Percentiles rank a stretch among this genome's conserved stretches.
phyloP scores from a whole-genome alignment of 2,888 invertebrate genomes.

The Drosophila merina region DNA sequence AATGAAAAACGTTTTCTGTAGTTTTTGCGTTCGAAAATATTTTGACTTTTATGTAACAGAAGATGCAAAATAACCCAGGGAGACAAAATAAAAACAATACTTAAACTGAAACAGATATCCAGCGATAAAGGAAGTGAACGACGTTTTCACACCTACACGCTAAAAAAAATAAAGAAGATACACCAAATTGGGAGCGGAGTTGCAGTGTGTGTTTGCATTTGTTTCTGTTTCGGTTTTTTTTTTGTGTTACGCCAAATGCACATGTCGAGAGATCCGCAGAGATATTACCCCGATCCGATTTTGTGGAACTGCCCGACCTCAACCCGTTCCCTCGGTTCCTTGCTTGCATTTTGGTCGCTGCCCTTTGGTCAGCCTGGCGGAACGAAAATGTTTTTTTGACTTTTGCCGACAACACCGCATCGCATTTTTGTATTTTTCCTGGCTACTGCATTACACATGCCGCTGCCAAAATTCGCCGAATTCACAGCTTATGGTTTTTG shows the following conservation, averaged over 20 bases:
- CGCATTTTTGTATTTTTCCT: slow-evolving; percentile 9
- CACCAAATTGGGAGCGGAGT: slow-evolving; percentile 38
- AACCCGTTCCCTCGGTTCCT: slow-evolving; percentile 40
- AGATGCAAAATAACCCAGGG: slow-evolving; percentile 39
- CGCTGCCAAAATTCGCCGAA: slow-evolving; percentile 56
- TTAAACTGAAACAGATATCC: slow-evolving; percentile 30
- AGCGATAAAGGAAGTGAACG: slow-evolving; percentile 75
- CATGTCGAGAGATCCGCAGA: slow-evolving; percentile 30
- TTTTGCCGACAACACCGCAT: slow-evolving; percentile 40
- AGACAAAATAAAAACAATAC: slow-evolving; percentile 19
- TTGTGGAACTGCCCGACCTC: slow-evolving; percentile 28
- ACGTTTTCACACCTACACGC: slow-evolving; percentile 81
- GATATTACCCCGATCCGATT: slow-evolving; percentile 20
- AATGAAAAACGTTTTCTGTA: slow-evolving; percentile 28
- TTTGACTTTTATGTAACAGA: slow-evolving; percentile 47
- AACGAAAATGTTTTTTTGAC: slow-evolving; percentile 70
- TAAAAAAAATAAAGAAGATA: slow-evolving; percentile 75
- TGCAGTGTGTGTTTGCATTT: slow-evolving; percentile 52
- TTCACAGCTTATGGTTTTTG: slow-evolving; percentile 64
- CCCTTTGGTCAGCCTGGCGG: slow-evolving; percentile 64
- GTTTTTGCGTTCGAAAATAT: slow-evolving; percentile 41
- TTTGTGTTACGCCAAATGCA: slow-evolving; percentile 35
- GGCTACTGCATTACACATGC: slow-evolving; percentile 75
- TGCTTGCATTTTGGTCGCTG: slow-evolving; percentile 41
- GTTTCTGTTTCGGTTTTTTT: slow-evolving; percentile 25